phyloP scores from a whole-genome alignment of 1,140 invertebrate genomes.

The Bathynomus jamesi region DNA sequence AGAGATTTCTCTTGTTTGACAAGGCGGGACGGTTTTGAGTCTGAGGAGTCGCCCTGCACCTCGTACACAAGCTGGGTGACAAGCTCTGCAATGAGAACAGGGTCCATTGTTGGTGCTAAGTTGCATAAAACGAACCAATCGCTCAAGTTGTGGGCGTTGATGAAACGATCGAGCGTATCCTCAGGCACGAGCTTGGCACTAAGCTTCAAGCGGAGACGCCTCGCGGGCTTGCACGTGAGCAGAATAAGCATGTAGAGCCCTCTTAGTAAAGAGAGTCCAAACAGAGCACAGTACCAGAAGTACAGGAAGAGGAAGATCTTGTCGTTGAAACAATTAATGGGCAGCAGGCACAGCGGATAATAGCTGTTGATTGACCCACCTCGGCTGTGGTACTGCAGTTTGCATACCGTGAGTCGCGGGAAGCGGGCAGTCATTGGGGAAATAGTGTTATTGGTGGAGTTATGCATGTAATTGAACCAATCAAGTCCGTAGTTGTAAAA shows the following conservation, averaged over 20 bases:
- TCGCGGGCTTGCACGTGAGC: constrained; percentile 35
- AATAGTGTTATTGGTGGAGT: constrained; percentile 34
- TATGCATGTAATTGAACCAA: constrained; percentile 38
- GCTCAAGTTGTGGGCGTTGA: constrained; percentile 36
- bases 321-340: constrained; percentile 37
- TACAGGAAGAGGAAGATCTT: constrained; percentile 37
- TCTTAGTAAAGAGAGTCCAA: constrained; percentile 33
- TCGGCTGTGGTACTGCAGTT: constrained; percentile 35
- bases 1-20: constrained; percentile 37
- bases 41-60: constrained; percentile 33
- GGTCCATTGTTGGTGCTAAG: constrained; percentile 36
- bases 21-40: constrained; percentile 36
- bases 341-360: constrained; percentile 35
- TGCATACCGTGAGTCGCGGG: constrained; percentile 34
- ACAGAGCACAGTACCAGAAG: constrained; percentile 36
- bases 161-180: constrained; percentile 36
- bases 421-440: constrained; percentile 36
- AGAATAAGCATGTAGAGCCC: constrained; percentile 36
- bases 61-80: constrained; percentile 37
- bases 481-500: constrained; percentile 37
- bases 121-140: constrained; percentile 37
- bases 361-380: constrained; percentile 37
- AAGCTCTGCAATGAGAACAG: constrained; percentile 36
- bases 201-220: constrained; percentile 34
- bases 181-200: constrained; percentile 36